Evolutionary conservation across 2,797 vertebrate genomes (phyloP), one percentile per base, ranked within the genome.

Genomic region (Bradypus variegatus): DNA sequence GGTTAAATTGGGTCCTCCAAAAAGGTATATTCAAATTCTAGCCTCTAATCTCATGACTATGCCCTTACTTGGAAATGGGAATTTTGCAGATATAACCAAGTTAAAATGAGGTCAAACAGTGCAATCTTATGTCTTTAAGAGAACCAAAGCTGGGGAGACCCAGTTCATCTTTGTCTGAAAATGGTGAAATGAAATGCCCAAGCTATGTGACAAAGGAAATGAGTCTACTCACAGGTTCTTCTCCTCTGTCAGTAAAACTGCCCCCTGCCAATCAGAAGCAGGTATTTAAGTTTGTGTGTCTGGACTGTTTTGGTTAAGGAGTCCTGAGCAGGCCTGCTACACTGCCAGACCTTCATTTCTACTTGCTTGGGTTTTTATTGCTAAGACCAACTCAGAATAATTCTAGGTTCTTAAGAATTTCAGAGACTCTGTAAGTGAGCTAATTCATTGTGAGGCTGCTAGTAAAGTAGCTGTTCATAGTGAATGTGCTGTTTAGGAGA

Each of bases 391-490:
- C 27, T 65, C 62, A 91, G 29, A 60, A 23, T 87, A 91, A 81
- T 89, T 85, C 62, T 93, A 60, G 58, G 81, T 48, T 89, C 48
- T 82, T 53, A 77, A 65, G 60, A n/a, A 93, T 86, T 95, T 90
- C 72, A 92, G 50, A 83, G 41, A 33, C 29, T 73, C 31, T 81
- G 50, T 67, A 72, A 85, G 19, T 80, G 80, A 94, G 38, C 31
- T 89, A 53, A 64, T 84, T 88, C 19, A 41, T 9, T 85, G 53
- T 85, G n/a, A 75, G 45, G 31, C 69, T 92, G 60, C 80, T 91
- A 86, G 91, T 89, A 90, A 91, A 86, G 60, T 62, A 91, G 58
- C 88, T 93, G 75, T 69, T 83, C 91, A 69, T 73, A 55, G 73
- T 73, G 25, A 87, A 48, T 73, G 12, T 95, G 53, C 62, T 90